Evolutionary conservation across 2,113 vertebrate species (phyloP).

Genomic region (Chlamydotis undulata): DNA sequence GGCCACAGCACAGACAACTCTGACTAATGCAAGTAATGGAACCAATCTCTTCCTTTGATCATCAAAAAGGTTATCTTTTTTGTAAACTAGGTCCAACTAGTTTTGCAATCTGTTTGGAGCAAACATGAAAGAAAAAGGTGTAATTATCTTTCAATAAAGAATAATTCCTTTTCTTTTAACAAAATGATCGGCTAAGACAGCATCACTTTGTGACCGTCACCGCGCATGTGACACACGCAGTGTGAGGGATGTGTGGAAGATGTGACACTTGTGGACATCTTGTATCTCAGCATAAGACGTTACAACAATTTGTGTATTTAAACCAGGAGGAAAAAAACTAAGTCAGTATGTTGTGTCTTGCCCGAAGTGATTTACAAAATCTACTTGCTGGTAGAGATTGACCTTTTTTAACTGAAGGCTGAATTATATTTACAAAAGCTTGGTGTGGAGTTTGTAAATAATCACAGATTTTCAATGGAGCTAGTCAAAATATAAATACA

Average conservation of each 20-base stretch:
- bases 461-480: background rate
- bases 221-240: rapidly evolving
- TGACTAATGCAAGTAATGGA: constrained; percentile 96
- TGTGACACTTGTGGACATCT: rapidly evolving
- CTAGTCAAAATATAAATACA: background rate
- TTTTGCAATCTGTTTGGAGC: constrained; percentile 73
- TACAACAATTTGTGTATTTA: rapidly evolving
- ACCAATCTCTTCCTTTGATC: constrained; percentile 93
- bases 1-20: constrained; percentile 86
- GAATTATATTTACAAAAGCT: background rate
- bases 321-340: background rate
- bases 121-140: constrained; percentile 78
- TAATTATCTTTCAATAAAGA: constrained; percentile 67
- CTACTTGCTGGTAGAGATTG: background rate
- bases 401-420: background rate
- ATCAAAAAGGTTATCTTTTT: constrained; percentile 80
- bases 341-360: background rate
- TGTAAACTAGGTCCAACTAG: constrained; percentile 74
- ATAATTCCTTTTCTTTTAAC: background rate
- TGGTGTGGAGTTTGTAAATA: background rate
- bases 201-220: rapidly evolving
- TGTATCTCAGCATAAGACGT: background rate
- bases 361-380: background rate
- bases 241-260: background rate
- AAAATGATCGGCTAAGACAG: background rate